phyloP scores from a whole-genome alignment of 2,888 invertebrate genomes.

The Thysanoteuthis rhombus region DNA sequence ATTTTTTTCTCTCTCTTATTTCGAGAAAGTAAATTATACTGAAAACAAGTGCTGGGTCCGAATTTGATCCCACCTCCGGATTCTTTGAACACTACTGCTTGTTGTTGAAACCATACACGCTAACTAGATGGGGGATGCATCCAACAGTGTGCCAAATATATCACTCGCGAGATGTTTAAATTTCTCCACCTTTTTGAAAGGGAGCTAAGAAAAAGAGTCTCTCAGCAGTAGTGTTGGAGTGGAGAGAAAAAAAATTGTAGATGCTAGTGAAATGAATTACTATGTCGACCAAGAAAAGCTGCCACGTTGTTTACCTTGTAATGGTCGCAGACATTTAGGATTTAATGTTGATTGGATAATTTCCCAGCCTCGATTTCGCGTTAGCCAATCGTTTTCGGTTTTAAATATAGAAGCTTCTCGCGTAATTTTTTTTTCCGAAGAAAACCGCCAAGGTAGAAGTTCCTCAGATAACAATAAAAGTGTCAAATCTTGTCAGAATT shows the following conservation, averaged over 20 bases:
- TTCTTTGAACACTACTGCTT: not conserved
- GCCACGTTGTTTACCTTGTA: constrained; percentile 33
- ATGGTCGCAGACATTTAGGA: constrained; percentile 2
- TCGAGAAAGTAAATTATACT: not conserved
- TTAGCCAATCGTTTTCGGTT: constrained; percentile 13
- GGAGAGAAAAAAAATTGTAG: not conserved
- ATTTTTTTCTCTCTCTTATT: too few species aligned
- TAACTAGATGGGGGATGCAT: not conserved
- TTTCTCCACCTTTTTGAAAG: not conserved
- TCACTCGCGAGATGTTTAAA: not conserved
- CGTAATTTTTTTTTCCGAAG: not conserved
- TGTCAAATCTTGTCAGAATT: too few species aligned
- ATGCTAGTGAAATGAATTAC: not conserved
- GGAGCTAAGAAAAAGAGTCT: not conserved
- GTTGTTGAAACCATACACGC: not conserved
- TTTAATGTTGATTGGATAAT: not conserved
- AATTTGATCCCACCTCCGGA: not conserved
- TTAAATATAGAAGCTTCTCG: not conserved
- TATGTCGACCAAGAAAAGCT: not conserved
- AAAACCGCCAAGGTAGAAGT: not conserved
- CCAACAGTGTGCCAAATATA: not conserved
- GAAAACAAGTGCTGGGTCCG: not conserved
- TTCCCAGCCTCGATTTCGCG: not conserved
- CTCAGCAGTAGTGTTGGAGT: too few species aligned
- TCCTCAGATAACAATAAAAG: not conserved